A percentile compares a stretch with the other conserved stretches of the same genome.
Evolutionary conservation across 2,113 vertebrate species (phyloP).

Genomic region (Passer domesticus): DNA sequence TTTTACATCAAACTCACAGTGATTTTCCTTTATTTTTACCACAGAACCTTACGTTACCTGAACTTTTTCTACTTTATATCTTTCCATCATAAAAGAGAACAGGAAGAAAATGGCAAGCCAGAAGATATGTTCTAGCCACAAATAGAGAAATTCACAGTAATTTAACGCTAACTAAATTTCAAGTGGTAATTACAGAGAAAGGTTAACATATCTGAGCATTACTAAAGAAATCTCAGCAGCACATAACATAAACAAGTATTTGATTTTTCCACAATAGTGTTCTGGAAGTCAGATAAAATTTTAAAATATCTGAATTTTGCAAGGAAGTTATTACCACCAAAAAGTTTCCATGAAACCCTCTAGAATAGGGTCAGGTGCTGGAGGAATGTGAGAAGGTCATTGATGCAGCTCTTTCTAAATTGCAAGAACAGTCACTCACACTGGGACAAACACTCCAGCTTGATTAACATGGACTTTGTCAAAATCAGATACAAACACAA

Average conservation of each 20-base stretch:
- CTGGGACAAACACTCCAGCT: background rate
- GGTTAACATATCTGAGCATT: background rate
- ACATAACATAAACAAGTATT: fast-evolving
- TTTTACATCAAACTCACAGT: background rate
- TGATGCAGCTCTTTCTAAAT: background rate
- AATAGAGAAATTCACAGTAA: background rate
- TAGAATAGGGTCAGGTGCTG: background rate
- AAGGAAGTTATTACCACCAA: background rate
- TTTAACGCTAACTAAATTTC: background rate
- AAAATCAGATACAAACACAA: background rate
- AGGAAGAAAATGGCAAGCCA: background rate
- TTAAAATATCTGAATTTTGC: background rate
- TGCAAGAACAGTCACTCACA: background rate
- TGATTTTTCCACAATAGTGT: background rate
- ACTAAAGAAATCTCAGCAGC: background rate
- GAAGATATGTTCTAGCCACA: background rate
- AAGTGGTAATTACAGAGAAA: background rate
- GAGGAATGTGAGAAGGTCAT: background rate
- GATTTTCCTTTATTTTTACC: background rate
- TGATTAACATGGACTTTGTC: background rate
- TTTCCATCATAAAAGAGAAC: background rate
- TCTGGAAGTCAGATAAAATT: background rate
- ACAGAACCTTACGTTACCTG: background rate
- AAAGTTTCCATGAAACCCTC: background rate
- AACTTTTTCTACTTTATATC: background rate